A percentile compares a stretch with the other conserved stretches of the same genome.
Evolutionary conservation across 2,113 vertebrate species (phyloP).

Genomic region (Ptilonorhynchus violaceus): DNA sequence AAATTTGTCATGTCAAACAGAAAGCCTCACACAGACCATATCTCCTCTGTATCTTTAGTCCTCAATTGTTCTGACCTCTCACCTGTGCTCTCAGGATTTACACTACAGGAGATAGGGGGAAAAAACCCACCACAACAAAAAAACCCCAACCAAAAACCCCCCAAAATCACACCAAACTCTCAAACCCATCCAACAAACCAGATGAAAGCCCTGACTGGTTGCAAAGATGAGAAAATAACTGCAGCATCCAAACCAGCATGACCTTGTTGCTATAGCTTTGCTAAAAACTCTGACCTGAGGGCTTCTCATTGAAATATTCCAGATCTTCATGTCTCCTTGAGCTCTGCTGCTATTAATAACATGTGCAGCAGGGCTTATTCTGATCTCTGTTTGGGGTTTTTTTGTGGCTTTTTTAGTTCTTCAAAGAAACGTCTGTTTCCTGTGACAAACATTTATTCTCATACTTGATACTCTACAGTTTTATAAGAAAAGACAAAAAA

Average conservation of each 20-base stretch:
- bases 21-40: not conserved
- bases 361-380: not conserved
- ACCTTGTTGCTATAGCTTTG: not conserved
- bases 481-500: not conserved
- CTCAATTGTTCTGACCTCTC: not conserved
- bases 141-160: not conserved
- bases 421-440: not conserved
- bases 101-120: not conserved
- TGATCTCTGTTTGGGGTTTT: rapidly evolving
- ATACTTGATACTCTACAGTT: not conserved
- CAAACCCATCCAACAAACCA: not conserved
- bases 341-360: not conserved
- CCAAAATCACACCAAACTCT: not conserved
- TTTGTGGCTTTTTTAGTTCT: not conserved
- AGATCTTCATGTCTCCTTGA: not conserved
- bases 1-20: not conserved
- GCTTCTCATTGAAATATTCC: not conserved
- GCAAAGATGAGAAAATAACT: not conserved
- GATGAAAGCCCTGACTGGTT: not conserved
- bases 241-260: not conserved
- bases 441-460: not conserved
- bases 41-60: not conserved
- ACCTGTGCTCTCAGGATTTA: not conserved
- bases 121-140: no score
- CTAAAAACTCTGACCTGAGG: not conserved